Percentiles rank a stretch among this genome's conserved stretches.
Evolutionary conservation across 1,140 invertebrate species (phyloP).

Genomic region (Hirudo medicinalis): DNA sequence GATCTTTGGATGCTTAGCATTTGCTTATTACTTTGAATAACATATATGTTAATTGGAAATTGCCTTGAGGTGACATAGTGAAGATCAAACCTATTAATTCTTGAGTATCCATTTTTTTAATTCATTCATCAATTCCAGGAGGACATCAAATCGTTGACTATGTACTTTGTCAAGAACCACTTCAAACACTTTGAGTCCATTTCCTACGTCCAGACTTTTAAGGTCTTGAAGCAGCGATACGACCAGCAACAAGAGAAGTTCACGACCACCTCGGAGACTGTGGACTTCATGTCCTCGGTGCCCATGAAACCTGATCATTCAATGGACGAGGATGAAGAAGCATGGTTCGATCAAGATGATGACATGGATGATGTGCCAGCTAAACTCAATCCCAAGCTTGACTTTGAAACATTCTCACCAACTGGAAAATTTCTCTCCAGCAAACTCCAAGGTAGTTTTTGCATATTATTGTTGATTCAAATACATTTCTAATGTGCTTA

Average conservation of each 20-base stretch:
- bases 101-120: too few relatives aligned
- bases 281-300: constrained; percentile 35
- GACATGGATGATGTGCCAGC: constrained; percentile 52
- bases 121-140: constrained; percentile 49
- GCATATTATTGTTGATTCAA: too few relatives aligned
- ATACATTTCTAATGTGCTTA: too few relatives aligned
- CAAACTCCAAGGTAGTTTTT: constrained; percentile 23
- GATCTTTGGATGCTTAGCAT: too few relatives aligned
- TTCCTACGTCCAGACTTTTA: constrained; percentile 93
- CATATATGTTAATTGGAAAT: too few relatives aligned
- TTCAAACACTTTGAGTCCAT: constrained; percentile 80
- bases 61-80: too few relatives aligned
- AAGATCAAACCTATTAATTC: too few relatives aligned
- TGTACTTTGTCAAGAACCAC: constrained; percentile 86
- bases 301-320: constrained; percentile 78
- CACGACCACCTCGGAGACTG: neutral
- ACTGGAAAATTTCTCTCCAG: constrained; percentile 45
- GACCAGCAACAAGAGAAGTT: constrained; percentile 74
- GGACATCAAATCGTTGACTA: constrained; percentile 85
- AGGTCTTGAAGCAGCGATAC: constrained; percentile 73
- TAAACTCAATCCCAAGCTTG: constrained; percentile 41
- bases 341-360: constrained; percentile 96
- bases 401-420: constrained; percentile 47
- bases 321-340: constrained; percentile 91
- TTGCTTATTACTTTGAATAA: too few relatives aligned